Percentiles rank a stretch among this genome's conserved stretches.
Conservation (phyloP, 2,797 vertebrate genomes). For the Sebastes minor region DNA sequence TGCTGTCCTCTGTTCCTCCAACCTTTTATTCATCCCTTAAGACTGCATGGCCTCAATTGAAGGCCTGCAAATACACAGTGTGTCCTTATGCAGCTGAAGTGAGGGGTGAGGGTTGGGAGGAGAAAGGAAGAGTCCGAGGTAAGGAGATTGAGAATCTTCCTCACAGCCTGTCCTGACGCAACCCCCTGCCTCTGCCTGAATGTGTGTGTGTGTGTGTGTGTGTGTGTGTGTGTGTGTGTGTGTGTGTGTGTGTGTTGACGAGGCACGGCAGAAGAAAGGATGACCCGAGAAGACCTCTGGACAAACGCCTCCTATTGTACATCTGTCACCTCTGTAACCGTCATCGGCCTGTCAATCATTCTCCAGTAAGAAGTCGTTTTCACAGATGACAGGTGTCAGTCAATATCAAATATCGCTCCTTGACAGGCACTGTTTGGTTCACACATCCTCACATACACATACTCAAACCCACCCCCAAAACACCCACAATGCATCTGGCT, state of each 20-base stretch:
- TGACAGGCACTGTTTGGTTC: conserved; percentile 13
- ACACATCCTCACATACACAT: conserved; percentile 20
- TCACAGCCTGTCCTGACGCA: conserved; percentile 24
- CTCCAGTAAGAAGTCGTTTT: conserved; percentile 13
- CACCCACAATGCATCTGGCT: conserved; percentile 47
- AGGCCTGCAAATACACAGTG: conserved; percentile 27
- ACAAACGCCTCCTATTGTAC: conserved; percentile 23
- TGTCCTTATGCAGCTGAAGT: conserved; percentile 11
- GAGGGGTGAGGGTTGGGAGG: neutral
- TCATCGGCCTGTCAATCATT: conserved; percentile 30
- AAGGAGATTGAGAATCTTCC: neutral
- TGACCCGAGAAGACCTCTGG: conserved; percentile 44
- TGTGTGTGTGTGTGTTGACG: neutral
- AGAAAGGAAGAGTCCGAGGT: neutral
- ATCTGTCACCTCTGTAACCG: conserved; percentile 17
- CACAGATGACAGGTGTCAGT: conserved; percentile 26
- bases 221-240: neutral
- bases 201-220: conserved; percentile 1
- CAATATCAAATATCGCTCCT: neutral
- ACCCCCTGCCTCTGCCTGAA: neutral
- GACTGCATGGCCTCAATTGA: conserved; percentile 48
- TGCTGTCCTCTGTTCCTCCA: conserved; percentile 29
- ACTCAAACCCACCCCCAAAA: neutral
- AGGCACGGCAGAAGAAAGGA: neutral
- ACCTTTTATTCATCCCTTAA: conserved; percentile 44